Base-by-base conservation (phyloP, 53 echinoderm and acorn worm genomes). In the Holothuria scabra region DNA sequence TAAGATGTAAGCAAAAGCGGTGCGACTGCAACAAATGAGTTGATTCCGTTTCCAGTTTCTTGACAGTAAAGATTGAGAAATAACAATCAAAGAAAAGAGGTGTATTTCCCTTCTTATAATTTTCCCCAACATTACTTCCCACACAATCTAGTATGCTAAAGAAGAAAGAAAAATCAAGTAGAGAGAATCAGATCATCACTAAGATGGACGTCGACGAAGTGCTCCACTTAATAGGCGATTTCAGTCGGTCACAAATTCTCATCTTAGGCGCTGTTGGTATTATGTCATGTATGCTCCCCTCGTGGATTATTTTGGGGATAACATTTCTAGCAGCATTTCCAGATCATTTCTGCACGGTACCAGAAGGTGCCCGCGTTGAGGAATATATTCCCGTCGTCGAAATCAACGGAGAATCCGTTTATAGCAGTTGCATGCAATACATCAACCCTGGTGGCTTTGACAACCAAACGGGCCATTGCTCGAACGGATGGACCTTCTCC, bases 221-320 rank as follows among this genome's bases (percentile, higher is more conserved):
- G 10, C 60, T 92, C 6, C 83, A 80, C 25, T 28, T 68, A 19
- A 83, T 95, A 0, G 90, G 90, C 49, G 95, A 95, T 58, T 90
- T 87, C 80, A 92, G 92, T 38, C 70, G 90, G 26, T 90, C 85
- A 74, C 95, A 95, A 64, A 83, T 85, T 49, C 76, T 95, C 66
- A 67, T 95, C 26, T 95, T 92, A 84, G 60, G 92, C 28, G 28
- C 88, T 29, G 86, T 95, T 4, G 92, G 92, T 80, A 46, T 87
- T 12, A 89, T 90, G 60, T 90, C 92, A 10, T 92, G 92, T 48
- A 66, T 92, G 19, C 80, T 90, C 8, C 86, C 92, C 48, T 89
- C 90, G 20, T 95, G 95, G 95, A 88, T 92, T 56, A 89, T 91
- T 85, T 85, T 95, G 30, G 95, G 83, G 58, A 92, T 95, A 46